Evolutionary conservation across 37 sponge, comb jelly and placozoan species (phyloP).

Genomic region (Eunapius fragilis): DNA sequence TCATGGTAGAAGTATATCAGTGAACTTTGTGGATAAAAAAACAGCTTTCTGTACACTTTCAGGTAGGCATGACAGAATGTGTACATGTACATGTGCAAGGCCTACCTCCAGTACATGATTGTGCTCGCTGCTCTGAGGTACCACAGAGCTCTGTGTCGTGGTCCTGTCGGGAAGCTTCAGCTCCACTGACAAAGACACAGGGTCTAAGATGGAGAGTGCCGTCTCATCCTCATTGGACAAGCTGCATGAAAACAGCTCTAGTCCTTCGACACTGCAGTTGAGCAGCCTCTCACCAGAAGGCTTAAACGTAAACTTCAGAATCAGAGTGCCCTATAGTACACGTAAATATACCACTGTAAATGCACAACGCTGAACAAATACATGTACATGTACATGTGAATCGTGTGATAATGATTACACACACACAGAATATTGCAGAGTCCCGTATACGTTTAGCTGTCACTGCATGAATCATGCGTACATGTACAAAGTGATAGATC

Average conservation of each 20-base stretch:
- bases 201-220: constrained; percentile 97
- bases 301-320: constrained; percentile 40
- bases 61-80: no score
- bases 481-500: no score
- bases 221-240: constrained; percentile 89
- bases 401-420: neutral
- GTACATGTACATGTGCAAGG: neutral
- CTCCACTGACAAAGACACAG: constrained; percentile 77
- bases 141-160: neutral
- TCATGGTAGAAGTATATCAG: no score
- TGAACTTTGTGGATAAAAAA: no score
- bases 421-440: no score
- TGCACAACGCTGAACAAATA: neutral
- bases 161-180: constrained; percentile 45
- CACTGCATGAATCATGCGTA: no score
- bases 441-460: no score
- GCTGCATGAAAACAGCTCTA: constrained; percentile 95
- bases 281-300: constrained; percentile 28
- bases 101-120: constrained; percentile 12
- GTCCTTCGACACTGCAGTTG: constrained; percentile 52
- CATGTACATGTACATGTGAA: neutral
- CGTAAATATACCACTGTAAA: neutral
- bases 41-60: no score
- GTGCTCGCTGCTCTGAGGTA: neutral
- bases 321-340: constrained; percentile 49